A percentile compares a stretch with the other conserved stretches of the same genome.
These are phyloP conservation scores for Plumapathes pennacea DNA, from an alignment of 92 coral and sea anemone genomes.

Conservation along the genomic window DNA sequence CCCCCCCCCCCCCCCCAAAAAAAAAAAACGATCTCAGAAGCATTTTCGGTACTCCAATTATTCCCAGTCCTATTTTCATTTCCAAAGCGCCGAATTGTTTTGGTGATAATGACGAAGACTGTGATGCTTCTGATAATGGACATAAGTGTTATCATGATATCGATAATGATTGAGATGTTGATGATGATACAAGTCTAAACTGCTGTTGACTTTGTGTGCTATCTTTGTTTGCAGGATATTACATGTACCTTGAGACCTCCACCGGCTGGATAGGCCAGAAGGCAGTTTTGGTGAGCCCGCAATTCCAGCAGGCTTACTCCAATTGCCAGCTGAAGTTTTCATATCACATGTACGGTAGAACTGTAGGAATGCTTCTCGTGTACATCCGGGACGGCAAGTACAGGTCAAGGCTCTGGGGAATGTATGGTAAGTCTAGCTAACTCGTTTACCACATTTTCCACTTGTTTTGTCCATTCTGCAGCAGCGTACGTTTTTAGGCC, in stretches of 20 bases:
- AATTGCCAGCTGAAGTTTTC: conserved; percentile 61
- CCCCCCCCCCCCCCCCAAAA: too few relatives aligned
- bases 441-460: neutral
- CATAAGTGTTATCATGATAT: too few relatives aligned
- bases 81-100: too few relatives aligned
- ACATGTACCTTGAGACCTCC: conserved; percentile 82
- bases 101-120: too few relatives aligned
- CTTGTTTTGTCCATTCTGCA: too few relatives aligned
- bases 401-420: conserved; percentile 70
- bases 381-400: conserved; percentile 60
- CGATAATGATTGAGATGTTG: too few relatives aligned
- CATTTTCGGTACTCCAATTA: too few relatives aligned
- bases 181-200: neutral
- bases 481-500: too few relatives aligned
- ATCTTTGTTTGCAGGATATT: conserved; percentile 54
- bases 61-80: too few relatives aligned
- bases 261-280: conserved; percentile 78
- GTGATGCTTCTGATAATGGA: too few relatives aligned
- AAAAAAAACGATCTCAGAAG: too few relatives aligned
- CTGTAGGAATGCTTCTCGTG: conserved; percentile 63
- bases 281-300: conserved; percentile 85
- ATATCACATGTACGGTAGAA: conserved; percentile 82
- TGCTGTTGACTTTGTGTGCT: too few relatives aligned
- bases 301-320: conserved; percentile 66
- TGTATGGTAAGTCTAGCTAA: conserved; percentile 55